Evolutionary conservation across 2,888 invertebrate species (phyloP), one percentile per base, ranked within the genome.

Genomic region (Synergus laeviventris): DNA sequence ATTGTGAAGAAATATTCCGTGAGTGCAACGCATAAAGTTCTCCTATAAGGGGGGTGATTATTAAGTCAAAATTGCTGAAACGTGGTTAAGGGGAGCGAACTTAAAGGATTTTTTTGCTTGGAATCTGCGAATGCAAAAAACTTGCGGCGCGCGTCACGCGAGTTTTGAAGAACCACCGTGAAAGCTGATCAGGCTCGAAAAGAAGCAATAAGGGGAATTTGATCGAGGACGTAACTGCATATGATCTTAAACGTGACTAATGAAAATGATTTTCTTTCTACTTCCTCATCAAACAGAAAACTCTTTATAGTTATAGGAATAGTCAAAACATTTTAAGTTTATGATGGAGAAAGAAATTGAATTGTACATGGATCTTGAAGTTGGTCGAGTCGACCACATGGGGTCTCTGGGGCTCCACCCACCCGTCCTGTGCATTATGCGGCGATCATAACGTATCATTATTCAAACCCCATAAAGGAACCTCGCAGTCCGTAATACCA

Each of bases 401-500:
- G 78, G 78, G 76, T 75, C 74, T 59, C 56, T 70, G 39, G 76
- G n/a, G 16, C 70, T 70, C 70, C 70, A 70, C 70, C 70, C 45
- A 70, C 70, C 77, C 83, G 82, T 82, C 81, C 81, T 75, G 83
- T 82, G 74, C 78, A 83, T 85, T 84, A 81, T 85, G 49, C 74
- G 75, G 64, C 74, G 74, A 81, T 83, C 84, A 84, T 77, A 84
- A 81, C 82, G 84, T 85, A 84, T 86, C 83, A 86, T 88, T 88
- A 88, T 86, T 86, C 83, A 80, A 84, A 84, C 78, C 78, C 82
- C 81, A 84, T 85, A 85, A 85, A 84, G 81, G 78, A 80, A 77
- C 78, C 78, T 74, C 66, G 77, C 77, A 78, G 79, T 80, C 80
- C 74, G 80, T 76, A 78, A 82, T 81, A 78, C 77, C 79, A 77